These are phyloP conservation scores for Allacma fusca DNA, from an alignment of 2,888 invertebrate species.

Conservation along the genomic window DNA sequence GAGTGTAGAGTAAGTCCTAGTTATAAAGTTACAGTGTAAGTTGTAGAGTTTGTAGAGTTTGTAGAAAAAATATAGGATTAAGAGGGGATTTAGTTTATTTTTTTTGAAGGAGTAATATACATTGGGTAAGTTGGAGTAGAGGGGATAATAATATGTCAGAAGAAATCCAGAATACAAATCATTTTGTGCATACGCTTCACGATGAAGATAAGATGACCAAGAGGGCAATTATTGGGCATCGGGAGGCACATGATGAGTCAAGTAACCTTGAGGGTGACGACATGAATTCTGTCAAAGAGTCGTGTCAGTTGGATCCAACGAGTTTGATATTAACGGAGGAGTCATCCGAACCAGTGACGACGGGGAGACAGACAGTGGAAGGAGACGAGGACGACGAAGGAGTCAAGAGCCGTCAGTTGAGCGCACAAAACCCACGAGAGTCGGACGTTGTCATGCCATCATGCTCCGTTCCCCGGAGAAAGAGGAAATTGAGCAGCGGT, in stretches of 20 bases:
- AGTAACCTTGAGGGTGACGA: conserved; percentile 26
- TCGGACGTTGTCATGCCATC: conserved; percentile 19
- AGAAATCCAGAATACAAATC: neutral
- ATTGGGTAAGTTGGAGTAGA: neutral
- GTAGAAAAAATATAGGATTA: too few relatives aligned
- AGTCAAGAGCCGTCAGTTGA: neutral
- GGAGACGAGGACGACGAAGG: neutral
- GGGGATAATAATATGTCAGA: neutral
- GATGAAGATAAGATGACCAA: neutral
- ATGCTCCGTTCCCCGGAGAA: neutral
- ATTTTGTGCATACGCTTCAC: neutral
- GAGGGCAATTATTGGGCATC: conserved; percentile 12
- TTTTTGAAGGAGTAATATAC: too few relatives aligned
- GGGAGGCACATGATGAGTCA: conserved; percentile 19
- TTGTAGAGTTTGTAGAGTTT: too few relatives aligned
- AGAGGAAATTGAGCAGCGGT: neutral
- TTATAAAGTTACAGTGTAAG: too few relatives aligned
- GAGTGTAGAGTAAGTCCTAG: too few relatives aligned
- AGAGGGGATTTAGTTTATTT: too few relatives aligned
- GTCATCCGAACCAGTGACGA: neutral
- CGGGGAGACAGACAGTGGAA: neutral
- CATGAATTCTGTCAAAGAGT: conserved; percentile 21
- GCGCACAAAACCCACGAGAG: neutral
- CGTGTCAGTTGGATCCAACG: conserved; percentile 2
- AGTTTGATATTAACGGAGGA: conserved; percentile 3